Evolutionary conservation across 2,888 invertebrate genomes (phyloP), one percentile per base, ranked within the genome.

Genomic region (Drosophila mettleri): DNA sequence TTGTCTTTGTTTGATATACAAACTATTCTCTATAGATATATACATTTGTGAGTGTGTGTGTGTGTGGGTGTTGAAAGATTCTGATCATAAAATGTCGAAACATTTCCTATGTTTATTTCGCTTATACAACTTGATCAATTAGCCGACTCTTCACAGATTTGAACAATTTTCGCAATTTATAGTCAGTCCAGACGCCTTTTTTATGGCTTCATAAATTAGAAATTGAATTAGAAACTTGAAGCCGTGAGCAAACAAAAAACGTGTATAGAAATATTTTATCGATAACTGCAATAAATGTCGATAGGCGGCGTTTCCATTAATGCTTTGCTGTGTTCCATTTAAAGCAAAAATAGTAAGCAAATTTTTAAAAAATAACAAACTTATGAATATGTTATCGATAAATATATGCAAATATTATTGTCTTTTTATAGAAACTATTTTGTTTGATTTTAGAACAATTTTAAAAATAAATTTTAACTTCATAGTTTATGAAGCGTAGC

Each of bases 201-300:
- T 62, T 58, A 51, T 62, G 14, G 12, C 7, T 36, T 33, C 41
- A 64, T 51, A 51, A 74, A 69, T 55, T 45, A 46, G 46, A 48
- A 39, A 59, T n/a, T 48, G 45, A 39, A 59, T n/a, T 48, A 24
- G 45, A 38, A 29, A 18, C 29, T 41, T 24, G 27, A 54, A 41
- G 5, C 9, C 24, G 22, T 18, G 14, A 33, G 20, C 12, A 33
- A 4, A 27, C 16, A 51, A 14, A 14, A 24, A 36, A 51, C 33
- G 20, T 33, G 18, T 22, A 24, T n/a, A n/a, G 10, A 22, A 10
- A 16, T 10, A n/a, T 36, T 24, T 36, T 52, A 52, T 52, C 38
- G 38, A 52, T 29, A 38, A 14, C 14, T 27, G 45, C 10, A 10
- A 27, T 45, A 45, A 45, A 45, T 45, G 10, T 45, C 45, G 45